Evolutionary conservation across 2,888 invertebrate genomes (phyloP).

Genomic region (Cosmia trapezina): DNA sequence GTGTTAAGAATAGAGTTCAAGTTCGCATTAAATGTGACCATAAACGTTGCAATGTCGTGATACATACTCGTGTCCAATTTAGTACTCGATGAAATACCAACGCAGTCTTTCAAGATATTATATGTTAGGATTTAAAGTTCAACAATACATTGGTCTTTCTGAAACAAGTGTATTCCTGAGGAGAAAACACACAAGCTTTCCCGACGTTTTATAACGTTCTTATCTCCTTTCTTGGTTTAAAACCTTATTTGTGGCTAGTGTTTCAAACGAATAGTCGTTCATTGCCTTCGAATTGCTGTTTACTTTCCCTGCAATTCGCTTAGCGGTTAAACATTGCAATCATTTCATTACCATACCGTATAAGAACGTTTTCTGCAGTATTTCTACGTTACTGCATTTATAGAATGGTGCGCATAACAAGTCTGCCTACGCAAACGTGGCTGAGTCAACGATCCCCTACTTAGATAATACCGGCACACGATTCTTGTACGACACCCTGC

Average conservation of each 20-base stretch:
- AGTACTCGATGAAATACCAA: constrained; percentile 22
- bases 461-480: constrained; percentile 66
- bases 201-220: constrained; percentile 11
- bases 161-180: constrained; percentile 5
- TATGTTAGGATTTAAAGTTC: constrained; percentile 9
- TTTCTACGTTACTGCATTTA: constrained; percentile 61
- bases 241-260: constrained; percentile 53
- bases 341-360: constrained; percentile 71
- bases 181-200: not conserved
- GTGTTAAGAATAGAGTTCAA: constrained; percentile 61
- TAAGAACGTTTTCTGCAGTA: constrained; percentile 67
- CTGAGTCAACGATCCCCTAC: constrained; percentile 76
- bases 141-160: constrained; percentile 2
- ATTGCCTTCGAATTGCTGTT: constrained; percentile 59
- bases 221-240: constrained; percentile 28
- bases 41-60: constrained; percentile 50
- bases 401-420: constrained; percentile 64
- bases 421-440: constrained; percentile 72
- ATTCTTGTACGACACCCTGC: constrained; percentile 65
- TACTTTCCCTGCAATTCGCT: constrained; percentile 53
- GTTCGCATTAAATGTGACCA: constrained; percentile 45
- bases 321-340: constrained; percentile 62
- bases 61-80: constrained; percentile 41
- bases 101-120: constrained; percentile 22
- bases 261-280: constrained; percentile 41